Evolutionary conservation across 2,113 vertebrate genomes (phyloP).

Genomic region (Seriola rivoliana): DNA sequence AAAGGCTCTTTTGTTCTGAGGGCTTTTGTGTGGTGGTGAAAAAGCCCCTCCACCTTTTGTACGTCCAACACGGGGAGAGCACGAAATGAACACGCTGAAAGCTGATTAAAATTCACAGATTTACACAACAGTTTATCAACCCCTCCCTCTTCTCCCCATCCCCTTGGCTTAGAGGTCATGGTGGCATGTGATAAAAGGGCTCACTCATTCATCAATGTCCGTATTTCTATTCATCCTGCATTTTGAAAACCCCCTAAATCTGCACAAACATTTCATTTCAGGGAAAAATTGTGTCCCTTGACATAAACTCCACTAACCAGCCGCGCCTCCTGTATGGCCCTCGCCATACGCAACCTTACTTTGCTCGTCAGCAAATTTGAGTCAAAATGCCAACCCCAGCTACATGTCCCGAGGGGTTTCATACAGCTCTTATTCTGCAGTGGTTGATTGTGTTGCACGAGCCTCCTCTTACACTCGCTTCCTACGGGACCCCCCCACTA

Average conservation of each 20-base stretch:
- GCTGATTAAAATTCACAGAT: constrained; percentile 77
- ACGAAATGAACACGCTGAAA: constrained; percentile 60
- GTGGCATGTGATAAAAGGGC: constrained; percentile 55
- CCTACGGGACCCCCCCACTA: constrained; percentile 40
- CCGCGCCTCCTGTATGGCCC: background rate
- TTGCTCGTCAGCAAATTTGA: constrained; percentile 67
- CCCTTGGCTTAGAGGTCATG: constrained; percentile 66
- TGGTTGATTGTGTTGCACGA: constrained; percentile 50
- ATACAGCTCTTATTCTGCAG: constrained; percentile 31
- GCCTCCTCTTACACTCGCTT: constrained; percentile 38
- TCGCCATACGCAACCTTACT: constrained; percentile 50
- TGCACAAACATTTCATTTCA: constrained; percentile 68
- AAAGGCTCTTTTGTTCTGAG: constrained; percentile 58
- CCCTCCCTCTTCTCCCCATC: constrained; percentile 15
- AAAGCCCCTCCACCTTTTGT: constrained; percentile 59
- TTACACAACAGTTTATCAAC: constrained; percentile 68
- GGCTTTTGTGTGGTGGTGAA: constrained; percentile 64
- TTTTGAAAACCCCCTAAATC: constrained; percentile 70
- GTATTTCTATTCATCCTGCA: constrained; percentile 59
- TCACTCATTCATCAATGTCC: constrained; percentile 74
- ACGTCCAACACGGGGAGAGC: constrained; percentile 55
- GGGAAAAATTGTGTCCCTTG: constrained; percentile 42
- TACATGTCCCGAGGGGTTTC: constrained; percentile 49
- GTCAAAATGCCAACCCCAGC: constrained; percentile 65
- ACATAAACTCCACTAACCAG: constrained; percentile 41